Evolutionary conservation across 2,113 vertebrate genomes (phyloP).

Genomic region (Stigmatopora nigra): DNA sequence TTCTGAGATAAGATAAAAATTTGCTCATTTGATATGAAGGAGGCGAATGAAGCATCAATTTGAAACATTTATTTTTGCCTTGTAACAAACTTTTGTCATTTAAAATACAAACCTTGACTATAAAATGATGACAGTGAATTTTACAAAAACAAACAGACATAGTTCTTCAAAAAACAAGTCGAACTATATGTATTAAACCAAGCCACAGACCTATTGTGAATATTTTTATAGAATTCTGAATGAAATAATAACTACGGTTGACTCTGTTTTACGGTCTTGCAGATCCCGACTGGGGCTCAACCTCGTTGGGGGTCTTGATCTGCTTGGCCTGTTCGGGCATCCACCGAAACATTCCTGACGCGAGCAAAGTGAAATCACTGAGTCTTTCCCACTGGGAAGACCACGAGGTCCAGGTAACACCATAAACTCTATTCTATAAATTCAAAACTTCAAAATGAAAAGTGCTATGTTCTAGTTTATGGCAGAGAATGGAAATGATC

Average conservation of each 20-base stretch:
- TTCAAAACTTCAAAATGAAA: neutral
- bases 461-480: conserved; percentile 68
- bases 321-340: conserved; percentile 70
- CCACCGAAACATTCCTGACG: conserved; percentile 66
- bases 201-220: neutral
- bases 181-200: no score
- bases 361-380: conserved; percentile 72
- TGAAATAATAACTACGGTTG: neutral
- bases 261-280: neutral
- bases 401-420: conserved; percentile 66
- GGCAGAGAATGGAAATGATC: conserved; percentile 73
- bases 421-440: no score
- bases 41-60: neutral
- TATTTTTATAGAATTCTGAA: neutral
- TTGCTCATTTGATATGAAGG: neutral
- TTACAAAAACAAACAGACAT: no score
- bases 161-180: no score
- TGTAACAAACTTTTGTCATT: no score
- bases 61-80: neutral
- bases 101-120: no score
- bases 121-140: no score
- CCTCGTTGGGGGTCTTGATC: conserved; percentile 70
- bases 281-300: conserved; percentile 70
- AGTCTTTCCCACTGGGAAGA: conserved; percentile 71
- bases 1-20: neutral